Conservation (phyloP, 2,797 vertebrate species). For the Apodemus agrarius region DNA sequence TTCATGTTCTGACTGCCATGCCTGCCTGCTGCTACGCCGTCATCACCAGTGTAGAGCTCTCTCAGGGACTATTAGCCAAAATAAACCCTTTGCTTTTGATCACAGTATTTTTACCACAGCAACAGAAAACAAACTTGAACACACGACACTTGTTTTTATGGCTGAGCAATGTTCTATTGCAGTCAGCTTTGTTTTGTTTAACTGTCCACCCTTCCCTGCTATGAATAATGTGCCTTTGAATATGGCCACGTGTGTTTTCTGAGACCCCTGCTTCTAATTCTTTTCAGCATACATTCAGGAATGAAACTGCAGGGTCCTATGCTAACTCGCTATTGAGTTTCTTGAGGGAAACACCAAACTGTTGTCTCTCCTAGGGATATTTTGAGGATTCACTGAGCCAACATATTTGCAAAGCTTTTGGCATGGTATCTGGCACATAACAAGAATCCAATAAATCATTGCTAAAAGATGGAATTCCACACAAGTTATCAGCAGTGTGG, state of each 20-base stretch:
- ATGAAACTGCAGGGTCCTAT: background rate
- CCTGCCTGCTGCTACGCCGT: background rate
- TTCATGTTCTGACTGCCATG: background rate
- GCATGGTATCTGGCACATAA: slow-evolving; percentile 38
- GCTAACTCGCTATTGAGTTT: slow-evolving; percentile 56
- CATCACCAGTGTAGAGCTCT: background rate
- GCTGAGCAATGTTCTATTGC: background rate
- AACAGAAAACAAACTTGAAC: background rate
- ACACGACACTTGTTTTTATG: slow-evolving; percentile 6
- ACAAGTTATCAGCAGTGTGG: background rate
- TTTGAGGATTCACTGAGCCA: slow-evolving; percentile 54
- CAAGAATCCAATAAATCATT: slow-evolving; percentile 51
- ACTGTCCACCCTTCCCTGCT: background rate
- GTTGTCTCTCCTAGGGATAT: slow-evolving; percentile 47
- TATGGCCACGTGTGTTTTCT: background rate
- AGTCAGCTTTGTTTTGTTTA: background rate
- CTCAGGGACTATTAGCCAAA: background rate
- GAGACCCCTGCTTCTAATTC: slow-evolving; percentile 26
- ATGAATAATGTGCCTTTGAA: background rate
- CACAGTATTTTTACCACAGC: background rate
- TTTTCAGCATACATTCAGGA: background rate
- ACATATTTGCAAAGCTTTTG: slow-evolving; percentile 60
- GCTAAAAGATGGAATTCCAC: slow-evolving; percentile 47
- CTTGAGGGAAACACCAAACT: slow-evolving; percentile 11
- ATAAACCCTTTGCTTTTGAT: background rate